Base-by-base conservation (phyloP, 2,797 vertebrate species). In the Danio choprae region DNA sequence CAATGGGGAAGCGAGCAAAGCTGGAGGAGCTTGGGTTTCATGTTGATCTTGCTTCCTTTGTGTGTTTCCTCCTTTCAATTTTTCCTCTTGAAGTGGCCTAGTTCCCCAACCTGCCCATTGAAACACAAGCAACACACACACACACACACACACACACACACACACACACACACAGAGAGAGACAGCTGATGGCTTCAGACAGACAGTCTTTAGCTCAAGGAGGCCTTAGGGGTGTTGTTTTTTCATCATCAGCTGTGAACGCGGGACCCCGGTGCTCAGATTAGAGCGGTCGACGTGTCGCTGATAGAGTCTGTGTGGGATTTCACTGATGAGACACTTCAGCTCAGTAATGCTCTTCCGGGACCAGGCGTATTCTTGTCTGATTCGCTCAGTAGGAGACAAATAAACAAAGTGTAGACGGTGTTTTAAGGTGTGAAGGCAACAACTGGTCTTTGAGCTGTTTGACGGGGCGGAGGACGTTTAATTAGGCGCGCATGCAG, bases 51-150 rank as follows among this genome's bases (percentile, higher is more conserved):
- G 10, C 38, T 58, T 58, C 44, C 20, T 48, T 58, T 50, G n/a
- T 73, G 56, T 11, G 53, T 29, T 16, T 51, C 71, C 56, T 68
- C 12, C 4, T 79, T 73, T 38, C 78, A 29, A 29, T 1, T 29
- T 29, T 36, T 80, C 62, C 38, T 46, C 77, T 83, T 80, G 22
- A 85, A 79, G 60, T 84, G 80, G 59, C 79, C 79, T 85, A 80
- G 70, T 81, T 87, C 71, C 43, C 12, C 29, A 38, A 18, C 13
- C 22, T 20, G 59, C 22, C 29, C 69, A 72, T 41, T 46, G 58
- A 59, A 56, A 22, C 40, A 13, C 41, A 7, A 56, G 44, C 77
- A 48, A 58, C n/a, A n/a, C n/a, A n/a, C n/a, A n/a, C n/a, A n/a
- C n/a, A n/a, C n/a, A n/a, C n/a, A n/a, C n/a, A n/a, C n/a, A n/a